Evolutionary conservation across 2,113 vertebrate genomes (phyloP).

Genomic region (Scomber colias): DNA sequence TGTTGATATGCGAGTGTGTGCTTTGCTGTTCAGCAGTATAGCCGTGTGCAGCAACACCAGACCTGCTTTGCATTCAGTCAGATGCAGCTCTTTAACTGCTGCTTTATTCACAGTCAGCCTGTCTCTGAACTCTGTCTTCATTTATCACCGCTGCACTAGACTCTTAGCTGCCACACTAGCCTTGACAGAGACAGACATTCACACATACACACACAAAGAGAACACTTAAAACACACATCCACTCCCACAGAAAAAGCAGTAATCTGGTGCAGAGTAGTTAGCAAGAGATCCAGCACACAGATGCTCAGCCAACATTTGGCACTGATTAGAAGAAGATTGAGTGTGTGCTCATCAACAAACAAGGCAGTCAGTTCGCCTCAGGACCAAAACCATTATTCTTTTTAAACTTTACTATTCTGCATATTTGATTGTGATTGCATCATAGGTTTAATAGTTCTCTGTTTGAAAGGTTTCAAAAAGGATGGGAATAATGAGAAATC

Average conservation of each 20-base stretch:
- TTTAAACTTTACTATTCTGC: too few species aligned
- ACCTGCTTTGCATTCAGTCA: constrained; percentile 55
- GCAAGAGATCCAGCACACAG: background rate
- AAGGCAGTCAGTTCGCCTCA: too few species aligned
- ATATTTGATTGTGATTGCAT: too few species aligned
- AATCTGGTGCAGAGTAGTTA: background rate
- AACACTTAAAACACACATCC: background rate
- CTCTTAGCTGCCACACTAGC: background rate
- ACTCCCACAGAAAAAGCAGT: background rate
- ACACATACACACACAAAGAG: background rate
- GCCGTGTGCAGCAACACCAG: background rate
- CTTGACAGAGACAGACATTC: background rate
- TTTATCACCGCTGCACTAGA: constrained; percentile 25
- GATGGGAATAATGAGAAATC: too few species aligned
- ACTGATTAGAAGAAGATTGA: background rate
- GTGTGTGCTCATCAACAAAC: too few species aligned
- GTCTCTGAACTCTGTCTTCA: constrained; percentile 44
- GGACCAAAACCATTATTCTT: too few species aligned
- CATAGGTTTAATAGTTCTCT: too few species aligned
- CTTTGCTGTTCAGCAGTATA: constrained; percentile 23
- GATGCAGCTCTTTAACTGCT: constrained; percentile 21
- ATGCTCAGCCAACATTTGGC: background rate
- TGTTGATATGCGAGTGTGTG: background rate
- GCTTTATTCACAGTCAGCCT: constrained; percentile 49
- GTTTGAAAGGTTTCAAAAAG: too few species aligned